Conservation (phyloP, 2,888 invertebrate species). For the Cecidostiba fungosa region DNA sequence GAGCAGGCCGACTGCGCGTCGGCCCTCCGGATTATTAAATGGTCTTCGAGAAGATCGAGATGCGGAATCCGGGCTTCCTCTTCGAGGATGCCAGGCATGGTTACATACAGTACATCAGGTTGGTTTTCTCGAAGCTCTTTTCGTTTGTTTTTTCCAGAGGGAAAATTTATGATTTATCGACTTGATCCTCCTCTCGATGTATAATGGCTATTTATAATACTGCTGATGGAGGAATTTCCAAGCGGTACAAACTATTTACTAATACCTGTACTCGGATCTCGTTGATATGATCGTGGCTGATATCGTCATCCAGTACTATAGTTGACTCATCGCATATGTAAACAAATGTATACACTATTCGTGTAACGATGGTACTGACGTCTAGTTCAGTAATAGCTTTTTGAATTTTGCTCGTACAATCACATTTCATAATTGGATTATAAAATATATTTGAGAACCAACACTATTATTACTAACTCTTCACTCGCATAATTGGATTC, state of each 20-base stretch:
- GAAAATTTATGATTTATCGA: background rate
- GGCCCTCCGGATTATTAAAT: slow-evolving; percentile 66
- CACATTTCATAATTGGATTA: no score
- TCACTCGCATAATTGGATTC: no score
- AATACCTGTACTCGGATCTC: no score
- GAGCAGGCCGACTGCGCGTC: slow-evolving; percentile 33
- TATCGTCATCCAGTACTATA: background rate
- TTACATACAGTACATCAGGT: slow-evolving; percentile 79
- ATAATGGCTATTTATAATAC: no score
- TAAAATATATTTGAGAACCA: no score
- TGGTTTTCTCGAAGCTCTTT: slow-evolving; percentile 34
- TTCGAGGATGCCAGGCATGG: slow-evolving; percentile 79
- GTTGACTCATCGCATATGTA: background rate
- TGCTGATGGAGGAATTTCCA: no score
- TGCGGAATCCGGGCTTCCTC: slow-evolving; percentile 79
- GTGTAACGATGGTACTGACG: background rate
- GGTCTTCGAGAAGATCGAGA: slow-evolving; percentile 79
- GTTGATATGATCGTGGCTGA: no score
- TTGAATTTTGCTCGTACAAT: background rate
- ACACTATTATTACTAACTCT: no score
- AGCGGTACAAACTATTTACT: no score
- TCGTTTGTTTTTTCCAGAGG: background rate
- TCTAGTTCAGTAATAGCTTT: background rate
- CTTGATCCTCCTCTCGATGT: no score
- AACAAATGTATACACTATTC: background rate